Conservation (phyloP, 37 sponge, comb jelly and placozoan species). For the Halichondria panicea region DNA sequence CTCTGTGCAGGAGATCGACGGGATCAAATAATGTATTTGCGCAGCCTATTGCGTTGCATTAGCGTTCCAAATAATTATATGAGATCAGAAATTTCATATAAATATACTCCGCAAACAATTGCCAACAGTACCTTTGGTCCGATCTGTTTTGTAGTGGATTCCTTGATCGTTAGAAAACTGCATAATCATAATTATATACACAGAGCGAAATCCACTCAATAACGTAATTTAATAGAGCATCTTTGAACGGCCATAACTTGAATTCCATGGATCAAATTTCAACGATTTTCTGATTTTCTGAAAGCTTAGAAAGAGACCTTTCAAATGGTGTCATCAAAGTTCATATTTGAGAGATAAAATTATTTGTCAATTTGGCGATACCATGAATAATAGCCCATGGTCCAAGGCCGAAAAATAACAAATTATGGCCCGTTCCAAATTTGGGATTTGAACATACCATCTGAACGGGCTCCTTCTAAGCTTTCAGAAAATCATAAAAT, state of each 20-base stretch:
- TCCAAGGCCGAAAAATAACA: too few relatives aligned
- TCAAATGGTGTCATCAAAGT: too few relatives aligned
- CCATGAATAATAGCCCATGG: too few relatives aligned
- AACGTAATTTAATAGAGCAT: not conserved
- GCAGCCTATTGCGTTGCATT: not conserved
- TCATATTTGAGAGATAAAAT: too few relatives aligned
- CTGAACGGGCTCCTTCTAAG: too few relatives aligned
- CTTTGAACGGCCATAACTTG: not conserved
- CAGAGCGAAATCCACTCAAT: not conserved
- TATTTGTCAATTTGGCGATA: too few relatives aligned
- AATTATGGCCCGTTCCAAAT: too few relatives aligned
- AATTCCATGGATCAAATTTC: too few relatives aligned
- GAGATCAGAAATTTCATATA: not conserved
- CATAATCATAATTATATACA: not conserved
- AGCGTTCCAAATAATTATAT: not conserved
- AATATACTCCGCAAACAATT: not conserved
- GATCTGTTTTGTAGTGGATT: slow-evolving; percentile 82
- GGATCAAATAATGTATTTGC: not conserved
- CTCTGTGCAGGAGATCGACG: slow-evolving; percentile 29
- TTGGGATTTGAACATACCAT: too few relatives aligned
- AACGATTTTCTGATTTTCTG: too few relatives aligned
- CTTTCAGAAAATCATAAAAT: too few relatives aligned
- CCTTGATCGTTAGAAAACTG: slow-evolving; percentile 3
- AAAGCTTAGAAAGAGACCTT: too few relatives aligned
- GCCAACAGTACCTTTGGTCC: slow-evolving; percentile 76